These are phyloP conservation scores for Rhegmatorhina hoffmannsi DNA, from an alignment of 2,113 vertebrate species.

Conservation along the genomic window DNA sequence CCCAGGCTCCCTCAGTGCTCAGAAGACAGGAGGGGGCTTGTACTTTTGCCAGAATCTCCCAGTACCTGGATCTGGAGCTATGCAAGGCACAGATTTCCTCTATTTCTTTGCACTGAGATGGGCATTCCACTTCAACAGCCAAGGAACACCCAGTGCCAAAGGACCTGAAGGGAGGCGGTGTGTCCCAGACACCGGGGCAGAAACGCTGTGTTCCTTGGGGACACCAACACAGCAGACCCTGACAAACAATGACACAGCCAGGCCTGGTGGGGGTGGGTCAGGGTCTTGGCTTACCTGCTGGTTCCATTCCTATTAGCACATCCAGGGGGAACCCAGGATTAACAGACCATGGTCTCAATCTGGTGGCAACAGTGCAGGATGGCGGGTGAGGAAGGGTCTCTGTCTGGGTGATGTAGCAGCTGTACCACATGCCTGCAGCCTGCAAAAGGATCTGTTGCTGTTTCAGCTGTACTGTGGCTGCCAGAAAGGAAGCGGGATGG, in stretches of 20 bases:
- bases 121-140: not conserved
- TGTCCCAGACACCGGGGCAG: not conserved
- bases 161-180: not conserved
- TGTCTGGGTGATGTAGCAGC: not conserved
- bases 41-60: not conserved
- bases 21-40: not conserved
- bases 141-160: not conserved
- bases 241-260: accelerated
- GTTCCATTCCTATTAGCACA: not conserved
- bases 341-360: not conserved
- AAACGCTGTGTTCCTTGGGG: accelerated
- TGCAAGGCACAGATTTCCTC: not conserved
- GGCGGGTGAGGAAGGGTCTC: not conserved
- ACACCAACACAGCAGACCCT: accelerated
- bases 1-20: not conserved
- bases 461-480: not conserved
- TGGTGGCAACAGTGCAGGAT: not conserved
- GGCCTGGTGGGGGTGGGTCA: not conserved
- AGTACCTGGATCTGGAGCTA: not conserved
- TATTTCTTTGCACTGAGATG: not conserved
- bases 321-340: not conserved
- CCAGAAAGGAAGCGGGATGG: accelerated
- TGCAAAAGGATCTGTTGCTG: not conserved
- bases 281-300: not conserved
- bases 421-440: not conserved